Base-by-base conservation (phyloP, 2,797 vertebrate species). In the Brotula barbata region DNA sequence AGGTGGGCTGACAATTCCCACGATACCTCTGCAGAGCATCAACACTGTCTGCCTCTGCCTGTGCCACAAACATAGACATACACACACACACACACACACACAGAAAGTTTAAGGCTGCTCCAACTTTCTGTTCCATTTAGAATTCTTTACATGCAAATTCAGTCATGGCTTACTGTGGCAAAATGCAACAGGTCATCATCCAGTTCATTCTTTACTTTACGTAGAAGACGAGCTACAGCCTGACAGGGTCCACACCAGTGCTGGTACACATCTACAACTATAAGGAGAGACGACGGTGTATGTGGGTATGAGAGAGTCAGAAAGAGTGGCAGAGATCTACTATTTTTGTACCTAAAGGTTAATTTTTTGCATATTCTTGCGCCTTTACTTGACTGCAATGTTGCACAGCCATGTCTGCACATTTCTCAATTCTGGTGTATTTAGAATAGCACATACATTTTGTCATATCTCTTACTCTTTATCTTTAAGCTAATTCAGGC, bases 231-330 rank as follows among this genome's bases (percentile, higher is more conserved):
- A 50, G 95, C 87, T 34, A 94, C 92, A 6, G 95, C 89, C 68
- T 92, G 93, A 78, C 96, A 98, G 16, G 95, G 95, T 17, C 97
- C 97, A 58, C 95, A 99, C 96, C 97, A 99, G 61, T 91, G 89
- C 68, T 98, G 96, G 78, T 94, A 93, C 13, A 92, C 93, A 15
- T 99, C 96, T 1, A 97, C 90, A 68, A 99, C 97, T 99, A 84
- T 6, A 34, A 34, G 9, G 34, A 36, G 34, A 14, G 34, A 36
- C 34, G 2, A 12, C 34, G 34, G 34, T 36, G 34, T 14, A 10
- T 36, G 34, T 36, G 34, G 7, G 34, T 36, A 10, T 36, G 2
- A 55, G 9, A 52, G 1, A 36, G 3, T 54, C 17, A 16, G 13
- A 28, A 9, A 34, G 28, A 16, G 15, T 13, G 14, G 17, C 48